Base-by-base conservation (phyloP, 2,797 vertebrate genomes). In the Synanceia verrucosa region DNA sequence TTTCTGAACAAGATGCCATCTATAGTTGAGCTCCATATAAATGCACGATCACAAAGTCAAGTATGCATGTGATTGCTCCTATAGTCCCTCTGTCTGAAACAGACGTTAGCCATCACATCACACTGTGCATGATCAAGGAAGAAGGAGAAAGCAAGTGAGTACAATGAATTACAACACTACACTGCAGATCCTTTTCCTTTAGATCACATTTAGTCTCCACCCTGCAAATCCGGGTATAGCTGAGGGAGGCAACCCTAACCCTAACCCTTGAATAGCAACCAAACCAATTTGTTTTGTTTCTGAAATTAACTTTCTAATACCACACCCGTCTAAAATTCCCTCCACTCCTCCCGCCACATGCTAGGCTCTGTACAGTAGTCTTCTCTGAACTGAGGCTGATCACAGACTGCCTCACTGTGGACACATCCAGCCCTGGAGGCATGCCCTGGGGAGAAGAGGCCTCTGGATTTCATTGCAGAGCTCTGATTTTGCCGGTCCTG, bases 131-230 rank as follows among this genome's bases (percentile, higher is more conserved):
- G 52, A 65, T 61, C 62, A 33, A 70, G 31, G 31, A 59, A 3
- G 73, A 11, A 41, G 18, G 21, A 78, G 4, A 46, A 47, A 59
- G 51, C 60, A 43, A 55, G 41, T 10, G 4, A 73, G 70, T 46
- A 58, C 50, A 72, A 51, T 78, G 69, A 83, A 78, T 83, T 78
- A 57, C 76, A 88, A 57, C 81, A 60, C 62, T 44, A 60, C 74
- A 66, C 58, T 47, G 66, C 68, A 55, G 44, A 81, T 67, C 56
- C 46, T 37, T 85, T 77, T 71, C 51, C 74, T 78, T 69, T 69
- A 86, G 78, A 70, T 91, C 88, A 87, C 89, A 91, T 92, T 88
- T 89, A 82, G 83, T 88, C 80, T 84, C 61, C 58, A 48, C 66
- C 82, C 59, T 76, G 76, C 70, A 83, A 70, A 68, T 81, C 41